These are phyloP conservation scores for Hetaerina americana DNA, from an alignment of 1,140 invertebrate genomes.

Conservation along the genomic window DNA sequence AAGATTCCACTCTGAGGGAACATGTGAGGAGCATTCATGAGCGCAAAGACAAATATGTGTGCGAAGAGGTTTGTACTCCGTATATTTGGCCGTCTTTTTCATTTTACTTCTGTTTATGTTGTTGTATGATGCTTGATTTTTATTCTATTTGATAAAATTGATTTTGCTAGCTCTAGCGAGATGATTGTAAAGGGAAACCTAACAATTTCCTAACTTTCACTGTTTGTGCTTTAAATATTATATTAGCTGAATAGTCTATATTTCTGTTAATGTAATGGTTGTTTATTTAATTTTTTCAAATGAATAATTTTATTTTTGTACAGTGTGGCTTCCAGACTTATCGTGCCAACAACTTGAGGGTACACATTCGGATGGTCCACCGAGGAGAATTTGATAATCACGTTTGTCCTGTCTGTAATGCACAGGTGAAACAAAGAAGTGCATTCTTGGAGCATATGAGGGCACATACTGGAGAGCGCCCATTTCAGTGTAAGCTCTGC, in stretches of 20 bases:
- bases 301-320: neutral
- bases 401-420: constrained; percentile 13
- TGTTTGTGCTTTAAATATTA: no score
- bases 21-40: constrained; percentile 15
- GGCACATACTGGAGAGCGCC: constrained; percentile 12
- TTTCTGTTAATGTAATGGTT: neutral
- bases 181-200: no score
- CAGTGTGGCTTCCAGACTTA: constrained; percentile 16
- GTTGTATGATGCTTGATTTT: neutral
- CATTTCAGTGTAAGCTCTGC: constrained; percentile 6
- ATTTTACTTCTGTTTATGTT: neutral
- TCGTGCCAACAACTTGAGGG: constrained; percentile 15
- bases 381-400: constrained; percentile 12
- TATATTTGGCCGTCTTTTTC: neutral
- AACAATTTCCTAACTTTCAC: no score
- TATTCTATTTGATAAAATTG: no score
- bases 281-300: neutral
- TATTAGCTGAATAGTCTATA: no score
- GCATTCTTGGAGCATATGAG: constrained; percentile 15
- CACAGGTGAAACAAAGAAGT: constrained; percentile 8
- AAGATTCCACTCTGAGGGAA: constrained; percentile 13
- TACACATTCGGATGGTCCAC: constrained; percentile 13
- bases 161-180: no score
- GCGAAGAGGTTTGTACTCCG: constrained; percentile 3
- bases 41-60: constrained; percentile 6